phyloP scores from a whole-genome alignment of 64 coral and sea anemone genomes.

The Dendronephthya gigantea region DNA sequence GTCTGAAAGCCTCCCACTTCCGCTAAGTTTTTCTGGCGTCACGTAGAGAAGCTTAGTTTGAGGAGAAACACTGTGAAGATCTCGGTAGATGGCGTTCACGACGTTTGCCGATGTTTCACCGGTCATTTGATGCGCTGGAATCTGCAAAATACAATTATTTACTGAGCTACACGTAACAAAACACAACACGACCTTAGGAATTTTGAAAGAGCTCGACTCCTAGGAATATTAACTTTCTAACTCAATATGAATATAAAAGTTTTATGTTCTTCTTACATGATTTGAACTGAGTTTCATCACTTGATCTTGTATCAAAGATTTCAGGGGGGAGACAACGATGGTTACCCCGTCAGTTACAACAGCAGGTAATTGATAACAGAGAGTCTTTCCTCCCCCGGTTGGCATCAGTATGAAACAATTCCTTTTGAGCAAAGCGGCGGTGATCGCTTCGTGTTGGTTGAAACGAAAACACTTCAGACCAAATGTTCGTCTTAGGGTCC shows the following conservation, averaged over 20 bases:
- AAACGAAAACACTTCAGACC: conserved; percentile 56
- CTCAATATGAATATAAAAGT: no score
- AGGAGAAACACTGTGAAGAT: neutral
- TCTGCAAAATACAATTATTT: neutral
- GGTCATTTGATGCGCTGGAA: neutral
- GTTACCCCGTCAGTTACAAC: conserved; percentile 58
- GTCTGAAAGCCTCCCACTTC: neutral
- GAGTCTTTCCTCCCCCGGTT: conserved; percentile 90
- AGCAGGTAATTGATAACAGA: conserved; percentile 87
- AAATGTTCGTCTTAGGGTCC: conserved; percentile 56
- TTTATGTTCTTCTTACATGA: conserved; percentile 28
- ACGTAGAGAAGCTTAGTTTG: neutral
- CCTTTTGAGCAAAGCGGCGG: conserved; percentile 74
- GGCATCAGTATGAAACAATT: conserved; percentile 97
- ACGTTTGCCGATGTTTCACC: neutral
- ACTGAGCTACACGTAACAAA: no score
- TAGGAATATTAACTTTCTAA: no score
- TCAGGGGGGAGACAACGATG: conserved; percentile 89
- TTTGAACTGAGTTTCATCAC: conserved; percentile 66
- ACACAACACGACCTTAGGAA: no score
- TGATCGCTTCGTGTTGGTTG: conserved; percentile 83
- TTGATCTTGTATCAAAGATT: conserved; percentile 93
- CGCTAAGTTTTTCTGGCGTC: neutral
- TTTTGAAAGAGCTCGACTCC: no score
- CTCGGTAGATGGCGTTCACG: neutral